Evolutionary conservation across 2,888 invertebrate species (phyloP).

Genomic region (Iselma pallidipennis): DNA sequence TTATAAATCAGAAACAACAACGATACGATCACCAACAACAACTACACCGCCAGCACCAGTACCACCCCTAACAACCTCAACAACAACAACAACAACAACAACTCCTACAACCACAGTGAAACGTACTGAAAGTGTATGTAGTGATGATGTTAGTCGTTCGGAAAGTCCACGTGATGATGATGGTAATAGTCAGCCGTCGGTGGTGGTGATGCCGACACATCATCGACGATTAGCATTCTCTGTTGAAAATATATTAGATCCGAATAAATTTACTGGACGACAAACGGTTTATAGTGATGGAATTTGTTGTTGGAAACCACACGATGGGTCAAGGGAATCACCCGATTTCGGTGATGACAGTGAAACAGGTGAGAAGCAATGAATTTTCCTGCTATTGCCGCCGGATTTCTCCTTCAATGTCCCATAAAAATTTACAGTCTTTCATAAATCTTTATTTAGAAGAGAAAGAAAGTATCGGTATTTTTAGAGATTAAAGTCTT

Average conservation of each 20-base stretch:
- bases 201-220: constrained; percentile 58
- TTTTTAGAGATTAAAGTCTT: no score
- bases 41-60: not conserved
- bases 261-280: constrained; percentile 84
- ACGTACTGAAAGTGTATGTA: constrained; percentile 1
- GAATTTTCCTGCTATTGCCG: not conserved
- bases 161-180: constrained; percentile 58
- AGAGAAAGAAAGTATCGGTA: no score
- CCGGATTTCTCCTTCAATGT: no score
- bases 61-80: constrained; percentile 1
- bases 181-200: constrained; percentile 52
- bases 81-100: not conserved
- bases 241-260: constrained; percentile 88
- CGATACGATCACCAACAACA: constrained; percentile 1
- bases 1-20: constrained; percentile 29
- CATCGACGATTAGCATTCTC: constrained; percentile 77
- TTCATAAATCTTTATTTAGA: no score
- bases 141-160: constrained; percentile 46
- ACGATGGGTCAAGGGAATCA: constrained; percentile 57
- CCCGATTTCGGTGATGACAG: constrained; percentile 60
- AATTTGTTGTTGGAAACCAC: constrained; percentile 59
- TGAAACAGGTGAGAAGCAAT: constrained; percentile 54
- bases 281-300: constrained; percentile 54
- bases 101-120: not conserved
- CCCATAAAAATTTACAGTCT: no score